Conservation (phyloP, 1,140 invertebrate genomes). For the roundworm (Caenorhabditis elegans) region DNA sequence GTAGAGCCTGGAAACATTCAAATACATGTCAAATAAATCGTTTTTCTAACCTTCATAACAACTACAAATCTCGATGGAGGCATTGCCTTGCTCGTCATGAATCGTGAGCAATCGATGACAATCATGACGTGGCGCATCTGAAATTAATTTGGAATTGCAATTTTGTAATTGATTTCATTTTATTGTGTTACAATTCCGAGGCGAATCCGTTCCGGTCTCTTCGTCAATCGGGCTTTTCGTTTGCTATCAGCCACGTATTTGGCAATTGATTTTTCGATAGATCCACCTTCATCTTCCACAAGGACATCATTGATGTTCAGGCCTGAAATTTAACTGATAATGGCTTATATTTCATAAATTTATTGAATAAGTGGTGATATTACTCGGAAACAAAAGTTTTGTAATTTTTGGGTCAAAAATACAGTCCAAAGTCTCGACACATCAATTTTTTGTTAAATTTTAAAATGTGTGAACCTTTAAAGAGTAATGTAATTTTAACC, state of each 20-base stretch:
- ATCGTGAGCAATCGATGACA: constrained; percentile 86
- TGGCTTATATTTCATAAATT: background rate
- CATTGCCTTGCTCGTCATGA: constrained; percentile 89
- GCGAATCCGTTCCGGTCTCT: constrained; percentile 67
- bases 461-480: no score
- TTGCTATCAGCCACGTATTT: constrained; percentile 67
- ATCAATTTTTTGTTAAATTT: no score
- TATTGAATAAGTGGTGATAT: no score
- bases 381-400: no score
- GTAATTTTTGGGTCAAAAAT: no score
- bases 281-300: constrained; percentile 68
- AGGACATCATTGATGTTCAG: constrained; percentile 67
- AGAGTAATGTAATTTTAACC: no score
- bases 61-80: constrained; percentile 82
- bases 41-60: constrained; percentile 62
- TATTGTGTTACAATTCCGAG: constrained; percentile 68
- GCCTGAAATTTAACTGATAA: constrained; percentile 37
- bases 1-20: constrained; percentile 81
- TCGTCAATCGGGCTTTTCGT: constrained; percentile 61
- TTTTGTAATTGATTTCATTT: background rate
- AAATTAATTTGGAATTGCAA: constrained; percentile 39
- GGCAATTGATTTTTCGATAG: constrained; percentile 67
- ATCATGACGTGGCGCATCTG: constrained; percentile 81
- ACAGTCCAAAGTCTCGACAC: no score
- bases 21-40: background rate